A percentile compares a stretch with the other conserved stretches of the same genome.
phyloP scores from a whole-genome alignment of 2,113 vertebrate species.

The Tyto alba region DNA sequence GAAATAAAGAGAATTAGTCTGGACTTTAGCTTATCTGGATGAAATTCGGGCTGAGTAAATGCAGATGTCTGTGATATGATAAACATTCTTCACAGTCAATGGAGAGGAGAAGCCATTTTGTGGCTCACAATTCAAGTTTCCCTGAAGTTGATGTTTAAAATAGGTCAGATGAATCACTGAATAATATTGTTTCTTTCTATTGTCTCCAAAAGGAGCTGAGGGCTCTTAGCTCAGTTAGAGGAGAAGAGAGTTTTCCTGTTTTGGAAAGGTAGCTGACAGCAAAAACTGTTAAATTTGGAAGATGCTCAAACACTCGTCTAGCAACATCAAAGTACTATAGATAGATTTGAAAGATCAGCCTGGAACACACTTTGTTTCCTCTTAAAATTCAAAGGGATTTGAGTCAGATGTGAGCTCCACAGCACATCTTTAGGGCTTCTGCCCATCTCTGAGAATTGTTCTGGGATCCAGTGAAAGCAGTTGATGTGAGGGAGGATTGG shows the following conservation, averaged over 20 bases:
- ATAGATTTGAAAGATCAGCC: background rate
- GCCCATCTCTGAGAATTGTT: background rate
- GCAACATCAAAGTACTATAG: background rate
- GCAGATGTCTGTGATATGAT: slow-evolving; percentile 1
- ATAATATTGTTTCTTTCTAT: background rate
- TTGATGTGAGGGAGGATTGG: background rate
- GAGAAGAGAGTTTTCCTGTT: slow-evolving; percentile 22
- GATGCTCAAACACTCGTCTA: background rate
- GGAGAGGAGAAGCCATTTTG: background rate
- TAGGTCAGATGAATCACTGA: slow-evolving; percentile 46
- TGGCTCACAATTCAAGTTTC: background rate
- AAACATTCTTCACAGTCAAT: slow-evolving; percentile 26
- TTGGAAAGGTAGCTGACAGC: slow-evolving; percentile 28
- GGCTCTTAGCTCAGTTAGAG: background rate
- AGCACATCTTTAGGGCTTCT: background rate
- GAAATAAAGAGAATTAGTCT: background rate
- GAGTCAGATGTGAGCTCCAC: background rate
- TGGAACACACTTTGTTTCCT: background rate
- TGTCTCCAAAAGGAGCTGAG: slow-evolving; percentile 36
- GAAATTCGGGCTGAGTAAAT: slow-evolving; percentile 26
- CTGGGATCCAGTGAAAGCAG: background rate
- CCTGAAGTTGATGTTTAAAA: slow-evolving; percentile 13
- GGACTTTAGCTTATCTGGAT: slow-evolving; percentile 18
- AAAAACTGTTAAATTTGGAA: slow-evolving; percentile 37
- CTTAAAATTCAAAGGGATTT: background rate